phyloP scores from a whole-genome alignment of 2,113 vertebrate genomes.

The Gasterosteus nipponicus region DNA sequence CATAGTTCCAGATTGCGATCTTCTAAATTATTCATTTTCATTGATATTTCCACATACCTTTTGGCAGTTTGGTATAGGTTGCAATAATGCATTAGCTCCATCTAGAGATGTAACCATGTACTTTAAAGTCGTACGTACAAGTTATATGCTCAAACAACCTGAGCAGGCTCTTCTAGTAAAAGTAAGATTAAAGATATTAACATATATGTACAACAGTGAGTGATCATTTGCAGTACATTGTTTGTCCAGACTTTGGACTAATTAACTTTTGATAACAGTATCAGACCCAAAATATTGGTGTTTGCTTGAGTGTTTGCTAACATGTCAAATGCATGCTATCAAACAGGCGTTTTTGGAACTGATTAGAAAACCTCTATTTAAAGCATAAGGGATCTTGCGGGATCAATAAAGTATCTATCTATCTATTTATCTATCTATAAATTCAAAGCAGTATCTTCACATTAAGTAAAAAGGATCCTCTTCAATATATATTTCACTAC shows the following conservation, averaged over 20 bases:
- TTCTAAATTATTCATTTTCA: not conserved
- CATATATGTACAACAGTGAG: not conserved
- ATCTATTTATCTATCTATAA: not conserved
- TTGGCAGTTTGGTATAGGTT: not conserved
- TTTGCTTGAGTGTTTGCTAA: not conserved
- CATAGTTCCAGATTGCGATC: not conserved
- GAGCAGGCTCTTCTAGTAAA: too few species aligned
- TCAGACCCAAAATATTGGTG: not conserved
- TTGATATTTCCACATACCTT: not conserved
- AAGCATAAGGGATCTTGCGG: too few species aligned
- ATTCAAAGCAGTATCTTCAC: not conserved
- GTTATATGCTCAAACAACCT: not conserved
- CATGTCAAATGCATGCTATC: not conserved
- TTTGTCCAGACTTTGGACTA: not conserved
- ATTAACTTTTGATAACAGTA: not conserved
- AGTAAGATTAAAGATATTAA: not conserved
- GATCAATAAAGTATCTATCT: too few species aligned
- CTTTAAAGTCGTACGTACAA: not conserved
- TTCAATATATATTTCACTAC: not conserved
- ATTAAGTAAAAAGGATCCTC: not conserved
- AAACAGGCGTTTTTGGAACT: not conserved
- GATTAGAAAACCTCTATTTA: not conserved
- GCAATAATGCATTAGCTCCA: conserved; percentile 40
- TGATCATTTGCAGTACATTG: not conserved
- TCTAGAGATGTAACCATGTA: conserved; percentile 42